A percentile compares a stretch with the other conserved stretches of the same genome.
Evolutionary conservation across 2,797 vertebrate genomes (phyloP).

Genomic region (Arctocebus calabarensis): DNA sequence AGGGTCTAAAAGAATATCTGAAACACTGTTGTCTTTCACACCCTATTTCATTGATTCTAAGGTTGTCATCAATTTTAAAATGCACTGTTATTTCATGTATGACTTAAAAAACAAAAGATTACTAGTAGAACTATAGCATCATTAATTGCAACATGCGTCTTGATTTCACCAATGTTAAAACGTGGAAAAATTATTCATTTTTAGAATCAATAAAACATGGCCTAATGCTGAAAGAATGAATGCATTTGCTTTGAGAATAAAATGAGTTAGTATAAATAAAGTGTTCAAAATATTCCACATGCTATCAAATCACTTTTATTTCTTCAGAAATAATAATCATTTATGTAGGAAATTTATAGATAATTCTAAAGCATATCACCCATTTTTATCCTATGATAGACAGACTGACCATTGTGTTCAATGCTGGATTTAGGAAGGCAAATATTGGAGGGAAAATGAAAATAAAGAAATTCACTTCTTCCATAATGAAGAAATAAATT

Average conservation of each 20-base stretch:
- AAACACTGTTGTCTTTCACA: not conserved
- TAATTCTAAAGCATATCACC: not conserved
- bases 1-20: not conserved
- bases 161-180: conserved; percentile 44
- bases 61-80: not conserved
- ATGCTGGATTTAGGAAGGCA: conserved; percentile 1
- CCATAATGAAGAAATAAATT: conserved; percentile 33
- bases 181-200: not conserved
- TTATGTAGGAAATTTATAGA: not conserved
- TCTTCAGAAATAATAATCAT: conserved; percentile 1
- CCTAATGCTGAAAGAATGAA: not conserved
- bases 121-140: not conserved
- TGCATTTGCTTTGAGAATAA: conserved; percentile 31
- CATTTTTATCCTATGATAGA: conserved; percentile 4
- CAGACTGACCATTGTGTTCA: not conserved
- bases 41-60: not conserved
- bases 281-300: conserved; percentile 4
- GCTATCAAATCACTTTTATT: conserved; percentile 18
- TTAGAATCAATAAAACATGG: conserved; percentile 34
- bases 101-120: not conserved
- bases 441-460: conserved; percentile 45
- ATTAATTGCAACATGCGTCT: not conserved
- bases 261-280: conserved; percentile 43
- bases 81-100: not conserved
- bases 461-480: not conserved